Conservation (phyloP, 1,140 invertebrate species). For the Epicauta chinensis region DNA sequence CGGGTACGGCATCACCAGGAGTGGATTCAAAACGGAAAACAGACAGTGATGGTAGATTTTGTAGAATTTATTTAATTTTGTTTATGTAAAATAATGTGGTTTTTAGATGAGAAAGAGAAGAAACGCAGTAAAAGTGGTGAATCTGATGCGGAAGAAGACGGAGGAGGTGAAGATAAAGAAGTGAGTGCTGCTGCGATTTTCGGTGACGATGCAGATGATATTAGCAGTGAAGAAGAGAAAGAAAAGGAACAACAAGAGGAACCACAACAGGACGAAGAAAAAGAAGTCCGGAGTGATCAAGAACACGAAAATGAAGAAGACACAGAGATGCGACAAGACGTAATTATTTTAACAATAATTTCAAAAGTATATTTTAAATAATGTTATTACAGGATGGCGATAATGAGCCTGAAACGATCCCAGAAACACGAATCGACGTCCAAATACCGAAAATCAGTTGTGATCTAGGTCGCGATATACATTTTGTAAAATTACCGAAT, state of each 20-base stretch:
- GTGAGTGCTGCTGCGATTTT: slow-evolving; percentile 79
- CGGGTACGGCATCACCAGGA: slow-evolving; percentile 37
- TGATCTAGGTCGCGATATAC: slow-evolving; percentile 83
- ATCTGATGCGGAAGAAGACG: slow-evolving; percentile 25
- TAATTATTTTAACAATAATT: slow-evolving; percentile 10
- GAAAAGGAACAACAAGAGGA: slow-evolving; percentile 43
- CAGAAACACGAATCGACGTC: slow-evolving; percentile 92
- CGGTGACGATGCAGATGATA: slow-evolving; percentile 83
- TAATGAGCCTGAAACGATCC: slow-evolving; percentile 68
- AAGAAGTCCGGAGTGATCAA: slow-evolving; percentile 37
- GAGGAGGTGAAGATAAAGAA: slow-evolving; percentile 24
- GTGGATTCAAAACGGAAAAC: slow-evolving; percentile 43
- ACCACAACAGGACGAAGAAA: slow-evolving; percentile 50
- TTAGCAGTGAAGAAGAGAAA: slow-evolving; percentile 74
- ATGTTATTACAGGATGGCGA: slow-evolving; percentile 45
- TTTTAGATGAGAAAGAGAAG: slow-evolving; percentile 40
- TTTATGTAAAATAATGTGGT: neutral
- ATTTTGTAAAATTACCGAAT: slow-evolving; percentile 93
- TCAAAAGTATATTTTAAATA: slow-evolving; percentile 2
- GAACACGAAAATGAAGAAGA: slow-evolving; percentile 44
- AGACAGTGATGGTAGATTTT: too few species aligned
- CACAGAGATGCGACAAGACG: slow-evolving; percentile 24
- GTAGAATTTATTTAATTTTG: too few species aligned
- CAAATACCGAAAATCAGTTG: slow-evolving; percentile 94
- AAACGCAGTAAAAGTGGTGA: slow-evolving; percentile 46